These are phyloP conservation scores for Daktulosphaira vitifoliae DNA, from an alignment of 1,140 invertebrate species.

Conservation along the genomic window DNA sequence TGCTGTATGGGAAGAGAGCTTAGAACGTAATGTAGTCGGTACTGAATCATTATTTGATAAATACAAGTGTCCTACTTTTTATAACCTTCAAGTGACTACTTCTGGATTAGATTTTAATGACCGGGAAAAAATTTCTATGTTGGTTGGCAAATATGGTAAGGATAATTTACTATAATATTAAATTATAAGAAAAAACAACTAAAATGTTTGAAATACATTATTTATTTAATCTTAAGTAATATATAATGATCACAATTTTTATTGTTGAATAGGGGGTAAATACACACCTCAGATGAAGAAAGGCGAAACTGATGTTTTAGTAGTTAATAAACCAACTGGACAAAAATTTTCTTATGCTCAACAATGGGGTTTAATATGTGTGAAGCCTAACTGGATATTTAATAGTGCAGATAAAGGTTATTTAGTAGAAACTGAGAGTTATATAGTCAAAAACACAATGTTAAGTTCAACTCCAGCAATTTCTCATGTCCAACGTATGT, in stretches of 20 bases:
- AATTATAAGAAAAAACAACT: background rate
- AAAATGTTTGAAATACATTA: background rate
- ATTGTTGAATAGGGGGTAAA: constrained; percentile 36
- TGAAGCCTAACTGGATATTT: constrained; percentile 65
- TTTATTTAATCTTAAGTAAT: too few relatives aligned
- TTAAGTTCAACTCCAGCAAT: constrained; percentile 51
- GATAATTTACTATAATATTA: background rate
- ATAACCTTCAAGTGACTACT: constrained; percentile 66
- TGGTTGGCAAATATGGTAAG: constrained; percentile 63
- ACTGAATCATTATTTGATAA: constrained; percentile 55
- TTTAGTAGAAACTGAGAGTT: constrained; percentile 58
- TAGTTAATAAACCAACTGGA: constrained; percentile 52
- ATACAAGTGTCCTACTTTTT: constrained; percentile 67
- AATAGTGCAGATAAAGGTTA: constrained; percentile 65
- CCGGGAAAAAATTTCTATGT: constrained; percentile 59
- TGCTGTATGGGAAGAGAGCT: constrained; percentile 64
- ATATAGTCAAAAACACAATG: constrained; percentile 49
- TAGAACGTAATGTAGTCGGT: constrained; percentile 53
- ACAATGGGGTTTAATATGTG: constrained; percentile 62
- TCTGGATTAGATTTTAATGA: constrained; percentile 60
- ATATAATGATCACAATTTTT: background rate
- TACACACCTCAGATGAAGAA: constrained; percentile 44
- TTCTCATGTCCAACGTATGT: constrained; percentile 40
- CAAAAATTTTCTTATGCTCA: constrained; percentile 73
- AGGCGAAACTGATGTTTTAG: constrained; percentile 48